A percentile compares a stretch with the other conserved stretches of the same genome.
These are phyloP conservation scores for Platypus cylindrus DNA, from an alignment of 2,888 invertebrate genomes.

Conservation along the genomic window DNA sequence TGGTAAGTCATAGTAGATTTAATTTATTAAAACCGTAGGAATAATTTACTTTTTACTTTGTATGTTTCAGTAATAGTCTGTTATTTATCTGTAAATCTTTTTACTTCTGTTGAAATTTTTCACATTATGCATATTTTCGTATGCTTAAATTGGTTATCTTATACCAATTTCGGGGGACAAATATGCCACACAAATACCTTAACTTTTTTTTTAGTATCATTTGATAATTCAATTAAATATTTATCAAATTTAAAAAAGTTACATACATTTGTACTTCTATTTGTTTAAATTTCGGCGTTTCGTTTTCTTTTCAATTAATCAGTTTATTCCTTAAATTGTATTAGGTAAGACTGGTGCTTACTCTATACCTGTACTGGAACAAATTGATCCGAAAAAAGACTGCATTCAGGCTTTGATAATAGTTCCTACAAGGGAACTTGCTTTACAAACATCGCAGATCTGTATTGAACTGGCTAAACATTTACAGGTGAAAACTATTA, in stretches of 20 bases:
- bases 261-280: not conserved
- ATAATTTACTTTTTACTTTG: too few species aligned
- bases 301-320: not conserved
- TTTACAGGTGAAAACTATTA: slow-evolving; percentile 45
- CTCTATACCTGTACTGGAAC: slow-evolving; percentile 95
- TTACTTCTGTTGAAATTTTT: too few species aligned
- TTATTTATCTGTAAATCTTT: too few species aligned
- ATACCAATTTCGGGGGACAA: too few species aligned
- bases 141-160: too few species aligned
- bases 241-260: too few species aligned
- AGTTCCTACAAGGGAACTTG: slow-evolving; percentile 97
- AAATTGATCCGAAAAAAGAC: slow-evolving; percentile 80
- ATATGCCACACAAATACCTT: too few species aligned
- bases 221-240: too few species aligned
- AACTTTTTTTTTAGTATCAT: too few species aligned
- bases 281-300: slow-evolving; percentile 1
- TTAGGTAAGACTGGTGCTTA: slow-evolving; percentile 91
- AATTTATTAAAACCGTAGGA: too few species aligned
- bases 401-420: slow-evolving; percentile 95
- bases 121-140: too few species aligned
- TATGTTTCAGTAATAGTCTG: too few species aligned
- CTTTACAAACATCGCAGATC: slow-evolving; percentile 98
- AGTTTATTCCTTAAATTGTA: slow-evolving; percentile 2
- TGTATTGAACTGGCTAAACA: slow-evolving; percentile 98
- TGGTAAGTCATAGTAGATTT: slow-evolving; percentile 36